These are phyloP conservation scores for Ophion ellenae DNA, from an alignment of 2,888 invertebrate species.

Conservation along the genomic window DNA sequence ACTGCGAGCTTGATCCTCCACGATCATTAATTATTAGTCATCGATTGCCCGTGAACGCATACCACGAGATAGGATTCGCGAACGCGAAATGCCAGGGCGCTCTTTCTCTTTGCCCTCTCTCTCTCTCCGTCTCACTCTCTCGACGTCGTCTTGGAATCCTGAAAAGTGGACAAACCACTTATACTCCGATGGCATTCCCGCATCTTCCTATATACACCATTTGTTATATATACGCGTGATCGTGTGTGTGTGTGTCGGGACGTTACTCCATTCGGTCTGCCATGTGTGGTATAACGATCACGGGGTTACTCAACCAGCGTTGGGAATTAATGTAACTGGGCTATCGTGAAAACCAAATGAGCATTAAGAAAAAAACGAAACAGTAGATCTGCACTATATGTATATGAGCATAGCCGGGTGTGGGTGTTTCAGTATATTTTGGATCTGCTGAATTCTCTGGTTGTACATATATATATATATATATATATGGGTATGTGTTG, in stretches of 20 bases:
- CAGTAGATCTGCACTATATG: constrained; percentile 3
- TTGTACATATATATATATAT: constrained; percentile 13
- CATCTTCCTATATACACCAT: constrained; percentile 49
- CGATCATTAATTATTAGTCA: constrained; percentile 62
- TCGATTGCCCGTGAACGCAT: constrained; percentile 61
- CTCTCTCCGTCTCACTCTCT: constrained; percentile 18
- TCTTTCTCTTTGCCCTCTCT: constrained; percentile 17
- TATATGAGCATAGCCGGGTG: not conserved
- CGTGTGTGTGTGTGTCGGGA: constrained; percentile 16
- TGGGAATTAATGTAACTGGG: constrained; percentile 64
- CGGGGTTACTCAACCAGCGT: constrained; percentile 64
- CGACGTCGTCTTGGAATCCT: constrained; percentile 59
- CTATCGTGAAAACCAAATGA: constrained; percentile 63
- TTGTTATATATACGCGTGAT: constrained; percentile 17
- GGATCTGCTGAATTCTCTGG: not conserved
- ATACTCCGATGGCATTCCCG: constrained; percentile 65
- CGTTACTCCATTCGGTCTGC: constrained; percentile 32
- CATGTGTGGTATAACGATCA: constrained; percentile 62
- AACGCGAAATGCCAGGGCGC: constrained; percentile 52
- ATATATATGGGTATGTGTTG: not conserved
- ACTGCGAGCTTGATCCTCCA: constrained; percentile 6
- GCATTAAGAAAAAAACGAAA: constrained; percentile 46
- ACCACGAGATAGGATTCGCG: constrained; percentile 51
- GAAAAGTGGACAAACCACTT: constrained; percentile 69
- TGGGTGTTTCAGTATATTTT: not conserved